Conservation (phyloP, 2,113 vertebrate species). For the Theropithecus gelada region DNA sequence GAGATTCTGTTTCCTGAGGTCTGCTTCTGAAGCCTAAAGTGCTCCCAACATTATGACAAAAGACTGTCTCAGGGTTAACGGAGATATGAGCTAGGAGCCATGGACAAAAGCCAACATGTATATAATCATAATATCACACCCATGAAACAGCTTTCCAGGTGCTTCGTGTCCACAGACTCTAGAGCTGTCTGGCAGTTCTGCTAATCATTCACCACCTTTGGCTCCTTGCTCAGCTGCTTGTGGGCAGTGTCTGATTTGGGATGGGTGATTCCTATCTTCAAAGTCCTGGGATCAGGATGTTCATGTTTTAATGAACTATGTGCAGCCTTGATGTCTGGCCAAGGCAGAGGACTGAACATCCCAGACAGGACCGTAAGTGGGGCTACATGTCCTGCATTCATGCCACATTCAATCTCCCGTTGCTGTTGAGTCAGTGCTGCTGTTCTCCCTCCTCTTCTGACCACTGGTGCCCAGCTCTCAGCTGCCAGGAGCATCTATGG, state of each 20-base stretch:
- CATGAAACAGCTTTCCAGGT: neutral
- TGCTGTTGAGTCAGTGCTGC: neutral
- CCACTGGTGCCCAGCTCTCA: neutral
- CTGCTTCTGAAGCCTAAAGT: no score
- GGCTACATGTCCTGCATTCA: neutral
- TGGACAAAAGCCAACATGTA: no score
- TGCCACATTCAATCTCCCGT: neutral
- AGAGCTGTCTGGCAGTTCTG: conserved; percentile 17
- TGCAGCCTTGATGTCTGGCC: neutral
- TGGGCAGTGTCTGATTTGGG: conserved; percentile 40
- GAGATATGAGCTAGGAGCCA: no score
- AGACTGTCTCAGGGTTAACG: no score
- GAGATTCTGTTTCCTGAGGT: no score
- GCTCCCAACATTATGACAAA: no score
- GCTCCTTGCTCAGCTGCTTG: neutral
- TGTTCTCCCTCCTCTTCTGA: neutral
- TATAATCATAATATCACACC: no score
- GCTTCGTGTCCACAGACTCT: neutral
- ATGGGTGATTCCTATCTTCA: conserved; percentile 41
- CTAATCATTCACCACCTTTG: conserved; percentile 65
- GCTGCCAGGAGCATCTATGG: neutral
- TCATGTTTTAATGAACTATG: neutral
- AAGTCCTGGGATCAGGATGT: conserved; percentile 45
- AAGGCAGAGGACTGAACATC: neutral
- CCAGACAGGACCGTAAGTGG: neutral